These are phyloP conservation scores for Peromyscus polionotus DNA, from an alignment of 2,113 vertebrate genomes.

Conservation along the genomic window DNA sequence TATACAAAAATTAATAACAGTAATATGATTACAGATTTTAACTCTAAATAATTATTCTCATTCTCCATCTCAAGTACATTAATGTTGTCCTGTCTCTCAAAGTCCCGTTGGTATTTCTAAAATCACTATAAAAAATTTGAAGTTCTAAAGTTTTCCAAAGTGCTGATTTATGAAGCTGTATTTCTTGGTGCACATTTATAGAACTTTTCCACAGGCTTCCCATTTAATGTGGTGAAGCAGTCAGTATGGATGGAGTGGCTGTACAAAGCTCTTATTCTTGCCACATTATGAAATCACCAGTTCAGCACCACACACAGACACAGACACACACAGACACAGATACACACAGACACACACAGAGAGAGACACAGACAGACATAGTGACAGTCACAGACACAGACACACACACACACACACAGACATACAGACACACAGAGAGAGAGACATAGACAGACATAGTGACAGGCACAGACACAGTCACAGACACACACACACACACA, in stretches of 20 bases:
- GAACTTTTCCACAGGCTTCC: constrained; percentile 73
- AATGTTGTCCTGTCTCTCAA: constrained; percentile 5
- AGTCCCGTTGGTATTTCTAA: constrained; percentile 47
- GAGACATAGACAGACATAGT: background rate
- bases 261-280: background rate
- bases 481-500: no score
- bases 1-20: background rate
- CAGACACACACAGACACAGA: background rate
- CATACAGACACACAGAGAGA: no score
- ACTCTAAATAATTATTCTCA: background rate
- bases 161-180: constrained; percentile 46
- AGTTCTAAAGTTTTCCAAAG: constrained; percentile 74
- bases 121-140: constrained; percentile 73
- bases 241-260: background rate
- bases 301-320: background rate
- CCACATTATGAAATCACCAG: constrained; percentile 42
- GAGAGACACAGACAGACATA: no score
- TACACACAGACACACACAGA: background rate
- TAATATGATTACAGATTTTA: background rate
- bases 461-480: no score
- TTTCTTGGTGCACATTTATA: constrained; percentile 46
- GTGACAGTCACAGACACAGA: background rate
- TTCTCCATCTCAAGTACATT: no score
- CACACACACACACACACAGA: background rate
- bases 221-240: constrained; percentile 3